Base-by-base conservation (phyloP, 2,888 invertebrate species). In the Ryuthela nishihirai region DNA sequence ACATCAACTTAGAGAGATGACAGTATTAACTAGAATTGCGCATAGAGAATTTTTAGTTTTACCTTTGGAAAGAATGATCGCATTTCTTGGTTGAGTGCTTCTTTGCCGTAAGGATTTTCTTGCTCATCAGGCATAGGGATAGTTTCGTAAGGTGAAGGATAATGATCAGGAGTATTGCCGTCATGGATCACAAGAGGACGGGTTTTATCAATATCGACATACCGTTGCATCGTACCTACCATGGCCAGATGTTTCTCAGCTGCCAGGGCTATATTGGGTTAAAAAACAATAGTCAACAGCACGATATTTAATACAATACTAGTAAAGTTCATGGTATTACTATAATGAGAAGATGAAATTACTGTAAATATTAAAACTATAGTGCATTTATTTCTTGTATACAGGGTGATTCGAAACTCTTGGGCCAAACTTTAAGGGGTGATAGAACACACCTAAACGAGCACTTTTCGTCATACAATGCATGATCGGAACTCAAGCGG, bases 201-300 rank as follows among this genome's bases (percentile, higher is more conserved):
- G 4, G 58, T 60, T 34, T 60, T 60, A 34, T 60, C 60, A 17
- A 60, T 54, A 29, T 60, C 60, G 18, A 60, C 60, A 25, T 60
- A 60, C 2, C 60, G 32, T 21, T 60, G 60, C 9, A 60, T 21
- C 0, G 61, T 62, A 6, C 61, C 61, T 3, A 48, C 61, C 60
- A 60, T 54, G 7, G 54, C 54, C 26, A 50, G 24, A 24, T 60
- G 54, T 35, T 60, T 54, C 21, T 60, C 54, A 4, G 54, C 54
- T 6, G 54, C 60, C 26, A 60, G 12, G 5, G 60, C 60, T 54
- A 7, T 15, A 29, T n/a, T n/a, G n/a, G n/a, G n/a, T n/a, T n/a
- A n/a, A n/a, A n/a, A n/a, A n/a, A n/a, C n/a, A n/a, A n/a, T n/a
- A n/a, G n/a, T n/a, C n/a, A n/a, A n/a, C n/a, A n/a, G n/a, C n/a